Conservation (phyloP, 1,140 invertebrate species). For the Akabosia matsudoensis region DNA sequence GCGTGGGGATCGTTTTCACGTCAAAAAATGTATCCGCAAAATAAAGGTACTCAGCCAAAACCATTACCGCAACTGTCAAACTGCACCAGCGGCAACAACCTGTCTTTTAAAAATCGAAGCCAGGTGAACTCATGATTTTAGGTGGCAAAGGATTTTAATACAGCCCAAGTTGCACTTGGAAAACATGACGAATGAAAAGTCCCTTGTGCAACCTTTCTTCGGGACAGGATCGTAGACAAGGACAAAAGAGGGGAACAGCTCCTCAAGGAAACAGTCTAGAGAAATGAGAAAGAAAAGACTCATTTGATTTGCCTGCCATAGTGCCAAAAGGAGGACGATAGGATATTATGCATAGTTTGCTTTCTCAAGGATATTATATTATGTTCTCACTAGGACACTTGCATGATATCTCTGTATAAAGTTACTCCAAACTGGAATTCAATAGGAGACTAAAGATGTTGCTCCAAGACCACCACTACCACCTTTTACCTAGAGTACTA, state of each 20-base stretch:
- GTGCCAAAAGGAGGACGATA: not conserved
- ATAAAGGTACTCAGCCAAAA: no score
- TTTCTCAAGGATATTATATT: not conserved
- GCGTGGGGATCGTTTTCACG: no score
- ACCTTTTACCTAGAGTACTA: no score
- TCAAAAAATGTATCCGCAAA: no score
- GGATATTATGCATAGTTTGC: not conserved
- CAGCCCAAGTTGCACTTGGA: no score
- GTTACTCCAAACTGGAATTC: not conserved
- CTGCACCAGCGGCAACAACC: not conserved
- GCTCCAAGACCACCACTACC: not conserved
- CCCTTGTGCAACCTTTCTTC: not conserved
- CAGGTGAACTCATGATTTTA: no score
- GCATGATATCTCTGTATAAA: no score
- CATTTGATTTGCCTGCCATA: not conserved
- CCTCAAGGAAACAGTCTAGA: not conserved
- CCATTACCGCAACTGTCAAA: no score
- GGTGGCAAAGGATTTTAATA: no score
- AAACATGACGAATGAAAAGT: no score
- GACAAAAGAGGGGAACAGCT: not conserved
- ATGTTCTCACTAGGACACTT: not conserved
- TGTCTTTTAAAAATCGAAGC: no score
- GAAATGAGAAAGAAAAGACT: no score
- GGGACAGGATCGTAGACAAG: not conserved
- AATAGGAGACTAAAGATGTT: not conserved